A percentile compares a stretch with the other conserved stretches of the same genome.
Evolutionary conservation across 2,113 vertebrate species (phyloP).

Genomic region (Barbus barbus): DNA sequence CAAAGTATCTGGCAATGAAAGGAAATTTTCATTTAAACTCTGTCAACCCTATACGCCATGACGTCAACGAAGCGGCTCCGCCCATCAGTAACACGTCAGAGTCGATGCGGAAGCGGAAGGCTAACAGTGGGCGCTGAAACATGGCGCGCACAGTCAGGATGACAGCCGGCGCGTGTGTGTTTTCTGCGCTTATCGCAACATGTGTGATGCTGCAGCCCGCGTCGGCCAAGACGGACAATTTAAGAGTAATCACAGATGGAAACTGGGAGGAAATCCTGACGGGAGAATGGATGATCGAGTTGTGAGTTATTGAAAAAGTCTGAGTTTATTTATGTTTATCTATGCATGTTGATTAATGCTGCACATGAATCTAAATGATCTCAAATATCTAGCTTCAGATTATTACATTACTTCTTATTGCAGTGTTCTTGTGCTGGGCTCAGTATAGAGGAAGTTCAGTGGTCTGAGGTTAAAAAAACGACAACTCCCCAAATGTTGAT

Average conservation of each 20-base stretch:
- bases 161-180: conserved; percentile 4
- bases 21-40: too few species aligned
- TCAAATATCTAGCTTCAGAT: not conserved
- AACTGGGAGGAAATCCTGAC: conserved; percentile 88
- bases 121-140: conserved; percentile 11
- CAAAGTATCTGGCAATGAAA: too few species aligned
- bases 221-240: conserved; percentile 66
- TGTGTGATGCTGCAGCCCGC: conserved; percentile 48
- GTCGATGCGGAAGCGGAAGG: conserved; percentile 37
- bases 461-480: not conserved
- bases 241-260: conserved; percentile 84
- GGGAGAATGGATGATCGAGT: conserved; percentile 98
- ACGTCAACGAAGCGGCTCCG: not conserved
- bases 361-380: not conserved
- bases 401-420: not conserved
- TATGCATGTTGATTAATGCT: not conserved
- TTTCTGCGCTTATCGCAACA: conserved; percentile 25
- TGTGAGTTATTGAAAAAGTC: conserved; percentile 79
- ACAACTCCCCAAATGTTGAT: not conserved
- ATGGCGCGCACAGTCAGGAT: conserved; percentile 23
- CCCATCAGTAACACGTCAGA: not conserved
- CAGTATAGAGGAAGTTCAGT: not conserved
- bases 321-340: not conserved
- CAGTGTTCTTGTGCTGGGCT: not conserved
- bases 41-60: not conserved